Evolutionary conservation across 2,888 invertebrate genomes (phyloP).

Genomic region (Drosophila rubida): DNA sequence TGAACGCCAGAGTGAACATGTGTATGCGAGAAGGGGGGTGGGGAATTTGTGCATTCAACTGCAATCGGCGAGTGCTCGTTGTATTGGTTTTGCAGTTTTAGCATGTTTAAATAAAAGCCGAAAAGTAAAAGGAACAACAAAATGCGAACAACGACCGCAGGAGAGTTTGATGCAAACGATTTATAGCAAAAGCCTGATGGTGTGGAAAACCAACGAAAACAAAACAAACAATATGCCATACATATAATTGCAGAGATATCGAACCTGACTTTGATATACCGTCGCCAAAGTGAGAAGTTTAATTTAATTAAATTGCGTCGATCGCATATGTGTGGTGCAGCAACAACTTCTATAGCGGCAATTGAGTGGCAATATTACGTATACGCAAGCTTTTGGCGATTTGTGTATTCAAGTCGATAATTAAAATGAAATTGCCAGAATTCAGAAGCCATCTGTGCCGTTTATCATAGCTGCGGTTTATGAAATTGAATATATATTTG

Average conservation of each 20-base stretch:
- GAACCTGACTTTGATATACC: constrained; percentile 4
- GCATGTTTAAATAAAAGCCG: constrained; percentile 56
- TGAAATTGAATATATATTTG: constrained; percentile 6
- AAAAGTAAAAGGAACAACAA: constrained; percentile 14
- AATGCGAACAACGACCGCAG: constrained; percentile 26
- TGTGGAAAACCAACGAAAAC: constrained; percentile 57
- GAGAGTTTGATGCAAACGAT: constrained; percentile 54
- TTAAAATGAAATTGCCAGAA: background rate
- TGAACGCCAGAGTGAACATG: constrained; percentile 1
- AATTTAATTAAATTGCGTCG: background rate
- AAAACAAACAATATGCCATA: constrained; percentile 17
- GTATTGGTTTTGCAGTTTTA: constrained; percentile 44
- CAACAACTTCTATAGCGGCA: background rate
- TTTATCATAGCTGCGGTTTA: background rate
- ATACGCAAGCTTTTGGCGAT: too few species aligned
- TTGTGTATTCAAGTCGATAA: background rate
- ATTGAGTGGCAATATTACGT: background rate
- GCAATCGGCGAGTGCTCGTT: constrained; percentile 40
- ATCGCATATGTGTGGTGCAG: background rate
- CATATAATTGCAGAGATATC: background rate
- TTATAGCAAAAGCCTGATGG: constrained; percentile 71
- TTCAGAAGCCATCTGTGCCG: background rate
- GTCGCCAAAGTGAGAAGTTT: background rate
- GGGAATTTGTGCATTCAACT: constrained; percentile 51
- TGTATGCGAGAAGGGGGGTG: constrained; percentile 11